A percentile compares a stretch with the other conserved stretches of the same genome.
Conservation (phyloP, 1,140 invertebrate genomes). For the Lordiphosa stackelbergi region DNA sequence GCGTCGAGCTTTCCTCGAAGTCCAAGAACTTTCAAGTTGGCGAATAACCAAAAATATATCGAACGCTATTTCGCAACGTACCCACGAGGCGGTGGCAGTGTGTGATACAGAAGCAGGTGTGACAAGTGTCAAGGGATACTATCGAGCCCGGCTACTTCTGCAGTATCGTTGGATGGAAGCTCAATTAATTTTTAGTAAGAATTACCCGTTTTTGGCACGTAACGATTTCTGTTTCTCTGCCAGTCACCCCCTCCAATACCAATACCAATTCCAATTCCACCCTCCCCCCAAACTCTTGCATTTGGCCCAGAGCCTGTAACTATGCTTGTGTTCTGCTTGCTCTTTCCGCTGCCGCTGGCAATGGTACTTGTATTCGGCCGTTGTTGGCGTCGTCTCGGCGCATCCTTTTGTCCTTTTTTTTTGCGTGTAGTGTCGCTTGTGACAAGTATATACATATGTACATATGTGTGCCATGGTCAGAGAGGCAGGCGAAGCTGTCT, state of each 20-base stretch:
- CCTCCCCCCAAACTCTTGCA: neutral
- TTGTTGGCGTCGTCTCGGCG: slow-evolving; percentile 37
- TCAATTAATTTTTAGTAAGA: slow-evolving; percentile 9
- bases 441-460: neutral
- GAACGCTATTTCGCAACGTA: too few species aligned
- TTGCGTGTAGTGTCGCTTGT: slow-evolving; percentile 11
- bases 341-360: slow-evolving; percentile 12
- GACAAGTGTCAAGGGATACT: too few species aligned
- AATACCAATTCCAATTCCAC: neutral
- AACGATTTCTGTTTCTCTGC: slow-evolving; percentile 6
- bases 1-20: neutral
- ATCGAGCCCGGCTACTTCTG: too few species aligned
- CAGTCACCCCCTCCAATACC: slow-evolving; percentile 3
- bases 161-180: neutral
- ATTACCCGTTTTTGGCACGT: slow-evolving; percentile 7
- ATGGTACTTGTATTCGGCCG: slow-evolving; percentile 11
- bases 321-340: slow-evolving; percentile 18
- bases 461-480: slow-evolving; percentile 13
- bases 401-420: slow-evolving; percentile 42
- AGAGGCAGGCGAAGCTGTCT: slow-evolving; percentile 5
- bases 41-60: slow-evolving; percentile 1
- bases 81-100: too few species aligned
- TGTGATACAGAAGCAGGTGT: too few species aligned
- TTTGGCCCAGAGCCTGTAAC: neutral
- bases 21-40: neutral